Percentiles rank a stretch among this genome's conserved stretches.
These are phyloP conservation scores for Oreochromis aureus DNA, from an alignment of 2,113 vertebrate genomes.

Conservation along the genomic window DNA sequence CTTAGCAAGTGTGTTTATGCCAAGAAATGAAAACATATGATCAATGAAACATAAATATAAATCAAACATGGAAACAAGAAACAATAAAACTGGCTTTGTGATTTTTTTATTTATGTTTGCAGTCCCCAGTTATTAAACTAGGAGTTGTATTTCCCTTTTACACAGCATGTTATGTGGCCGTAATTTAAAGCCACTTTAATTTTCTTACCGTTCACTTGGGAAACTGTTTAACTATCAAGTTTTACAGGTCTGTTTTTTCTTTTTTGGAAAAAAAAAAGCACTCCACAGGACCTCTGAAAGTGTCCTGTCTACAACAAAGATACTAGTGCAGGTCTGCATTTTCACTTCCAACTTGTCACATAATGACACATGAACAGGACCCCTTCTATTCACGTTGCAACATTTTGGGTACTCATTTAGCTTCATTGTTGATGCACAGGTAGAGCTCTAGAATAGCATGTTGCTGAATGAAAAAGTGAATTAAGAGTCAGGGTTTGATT, in stretches of 20 bases:
- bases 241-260: neutral
- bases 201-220: neutral
- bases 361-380: neutral
- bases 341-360: neutral
- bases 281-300: neutral
- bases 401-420: neutral
- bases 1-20: neutral
- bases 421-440: neutral
- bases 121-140: neutral
- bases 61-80: constrained; percentile 12
- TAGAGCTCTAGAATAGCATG: neutral
- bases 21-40: constrained; percentile 4
- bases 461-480: neutral
- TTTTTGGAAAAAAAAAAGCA: neutral
- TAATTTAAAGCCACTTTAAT: constrained; percentile 5
- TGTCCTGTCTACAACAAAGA: neutral
- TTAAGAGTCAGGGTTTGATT: neutral
- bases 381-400: neutral
- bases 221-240: neutral
- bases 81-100: neutral
- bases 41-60: neutral
- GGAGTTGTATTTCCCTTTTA: neutral
- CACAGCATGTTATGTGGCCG: neutral
- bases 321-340: neutral
- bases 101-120: neutral